Evolutionary conservation across 1,140 invertebrate species (phyloP), one percentile per base, ranked within the genome.

Genomic region (Caenorhabditis inopinata): DNA sequence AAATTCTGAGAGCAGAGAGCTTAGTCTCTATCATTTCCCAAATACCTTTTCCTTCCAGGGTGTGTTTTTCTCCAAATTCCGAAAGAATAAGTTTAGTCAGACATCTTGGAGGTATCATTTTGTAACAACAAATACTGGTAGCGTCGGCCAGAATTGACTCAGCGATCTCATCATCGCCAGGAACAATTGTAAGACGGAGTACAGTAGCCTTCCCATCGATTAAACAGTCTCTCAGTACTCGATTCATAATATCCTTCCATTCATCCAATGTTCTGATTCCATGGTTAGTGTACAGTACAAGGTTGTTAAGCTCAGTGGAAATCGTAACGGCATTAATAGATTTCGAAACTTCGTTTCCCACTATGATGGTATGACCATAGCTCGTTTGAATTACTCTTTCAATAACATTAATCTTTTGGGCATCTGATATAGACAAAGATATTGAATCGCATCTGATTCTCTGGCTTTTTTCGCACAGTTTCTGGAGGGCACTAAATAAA

Each of bases 11-110:
- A 32, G 53, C 53, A 4, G 53, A 62, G 5, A 62, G 27, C 18
- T 62, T 62, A 0, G 4, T 62, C 7, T 62, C 53, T 3, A 62
- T 3, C 53, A 38, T 51, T 23, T 46, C 32, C 76, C 76, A 77
- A 5, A 77, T 58, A 16, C 76, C 76, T 27, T 51, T 35, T 38
- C 76, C 76, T 58, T 77, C 76, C 29, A 77, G 14, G 11, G 76
- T 77, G 25, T 77, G 76, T 42, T 77, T 77, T 21, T 77, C 76
- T 42, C 76, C 48, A 9, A 77, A 77, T 58, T 77, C 76, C 4
- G 76, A 53, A 12, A 77, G 12, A 27, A 77, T 38, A 16, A 53
- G 38, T 25, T 35, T 45, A 14, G 76, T 27, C 0, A 77, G 32
- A 58, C 23, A 77, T 42, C 29, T 38, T 29, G 49, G 35, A 7